Conservation (phyloP, 2,113 vertebrate species). For the Chaenogobius annularis region DNA sequence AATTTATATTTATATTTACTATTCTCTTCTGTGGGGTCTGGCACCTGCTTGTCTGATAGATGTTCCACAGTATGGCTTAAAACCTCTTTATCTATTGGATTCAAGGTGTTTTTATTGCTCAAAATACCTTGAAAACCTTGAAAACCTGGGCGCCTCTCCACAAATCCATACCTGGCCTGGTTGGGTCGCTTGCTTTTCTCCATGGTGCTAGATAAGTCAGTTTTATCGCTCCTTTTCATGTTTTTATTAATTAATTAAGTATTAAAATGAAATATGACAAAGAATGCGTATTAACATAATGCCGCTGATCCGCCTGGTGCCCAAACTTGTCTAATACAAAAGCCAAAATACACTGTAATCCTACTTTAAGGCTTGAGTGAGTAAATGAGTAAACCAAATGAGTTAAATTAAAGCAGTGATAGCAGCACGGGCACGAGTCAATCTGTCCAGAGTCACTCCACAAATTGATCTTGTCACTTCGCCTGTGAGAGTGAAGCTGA, state of each 20-base stretch:
- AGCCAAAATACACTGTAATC: not conserved
- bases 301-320: not conserved
- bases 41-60: not conserved
- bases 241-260: not conserved
- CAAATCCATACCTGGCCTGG: not conserved
- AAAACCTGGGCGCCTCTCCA: not conserved
- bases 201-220: not conserved
- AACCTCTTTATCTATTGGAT: not conserved
- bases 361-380: not conserved
- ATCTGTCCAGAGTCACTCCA: not conserved
- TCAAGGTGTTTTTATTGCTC: not conserved
- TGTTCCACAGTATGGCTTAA: not conserved
- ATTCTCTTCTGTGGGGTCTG: no score
- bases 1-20: not conserved
- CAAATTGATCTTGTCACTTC: not conserved
- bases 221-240: not conserved
- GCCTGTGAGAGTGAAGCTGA: slow-evolving; percentile 20
- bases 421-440: not conserved
- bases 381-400: not conserved
- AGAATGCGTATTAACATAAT: not conserved
- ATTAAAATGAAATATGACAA: not conserved
- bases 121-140: not conserved
- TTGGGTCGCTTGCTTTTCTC: not conserved
- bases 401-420: not conserved
- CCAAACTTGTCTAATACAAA: not conserved